These are phyloP conservation scores for Strigops habroptila DNA, from an alignment of 2,113 vertebrate genomes.

Conservation along the genomic window DNA sequence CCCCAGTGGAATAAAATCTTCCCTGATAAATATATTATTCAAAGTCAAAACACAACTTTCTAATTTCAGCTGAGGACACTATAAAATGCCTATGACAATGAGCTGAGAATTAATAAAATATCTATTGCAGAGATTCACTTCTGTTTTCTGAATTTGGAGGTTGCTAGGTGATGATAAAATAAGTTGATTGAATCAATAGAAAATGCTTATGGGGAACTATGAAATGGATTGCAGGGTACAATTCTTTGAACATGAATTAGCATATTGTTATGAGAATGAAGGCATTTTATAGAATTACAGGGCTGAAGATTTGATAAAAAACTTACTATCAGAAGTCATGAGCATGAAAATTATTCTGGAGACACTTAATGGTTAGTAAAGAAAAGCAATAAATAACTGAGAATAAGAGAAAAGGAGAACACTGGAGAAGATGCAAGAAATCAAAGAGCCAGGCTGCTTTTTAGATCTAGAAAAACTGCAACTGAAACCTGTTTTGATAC, in stretches of 20 bases:
- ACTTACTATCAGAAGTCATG: not conserved
- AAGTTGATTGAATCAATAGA: slow-evolving; percentile 37
- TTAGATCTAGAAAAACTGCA: not conserved
- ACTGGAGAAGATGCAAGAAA: not conserved
- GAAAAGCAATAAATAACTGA: slow-evolving; percentile 5
- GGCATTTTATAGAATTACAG: not conserved
- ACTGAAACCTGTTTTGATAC: not conserved
- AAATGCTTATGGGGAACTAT: not conserved
- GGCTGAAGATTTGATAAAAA: not conserved
- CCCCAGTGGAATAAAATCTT: slow-evolving; percentile 16
- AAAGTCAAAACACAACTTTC: slow-evolving; percentile 29
- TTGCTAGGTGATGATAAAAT: slow-evolving; percentile 53
- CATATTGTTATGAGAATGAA: slow-evolving; percentile 10
- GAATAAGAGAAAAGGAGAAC: not conserved
- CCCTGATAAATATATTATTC: slow-evolving; percentile 18
- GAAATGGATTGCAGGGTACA: slow-evolving; percentile 2
- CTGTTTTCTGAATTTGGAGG: not conserved
- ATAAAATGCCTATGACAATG: not conserved
- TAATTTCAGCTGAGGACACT: slow-evolving; percentile 16
- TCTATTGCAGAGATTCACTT: not conserved
- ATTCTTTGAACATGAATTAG: slow-evolving; percentile 32
- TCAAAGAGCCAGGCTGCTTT: not conserved
- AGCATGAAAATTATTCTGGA: slow-evolving; percentile 16
- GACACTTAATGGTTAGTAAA: not conserved
- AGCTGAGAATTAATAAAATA: slow-evolving; percentile 46